phyloP scores from a whole-genome alignment of 2,113 vertebrate species.

The Bostrychus sinensis region DNA sequence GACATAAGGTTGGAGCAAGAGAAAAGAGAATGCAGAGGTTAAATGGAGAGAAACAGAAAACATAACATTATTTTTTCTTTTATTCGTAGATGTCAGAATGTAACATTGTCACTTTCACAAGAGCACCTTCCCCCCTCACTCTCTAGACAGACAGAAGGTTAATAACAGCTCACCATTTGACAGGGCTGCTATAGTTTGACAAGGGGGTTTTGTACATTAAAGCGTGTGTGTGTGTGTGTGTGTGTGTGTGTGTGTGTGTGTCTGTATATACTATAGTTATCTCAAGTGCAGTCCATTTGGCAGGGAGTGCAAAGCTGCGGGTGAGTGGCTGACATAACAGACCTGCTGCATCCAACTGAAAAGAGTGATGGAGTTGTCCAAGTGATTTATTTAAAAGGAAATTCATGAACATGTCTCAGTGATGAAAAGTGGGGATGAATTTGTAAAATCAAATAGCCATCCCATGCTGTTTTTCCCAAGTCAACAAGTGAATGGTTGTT shows the following conservation, averaged over 20 bases:
- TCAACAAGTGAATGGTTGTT: background rate
- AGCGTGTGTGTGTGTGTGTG: constrained; percentile 22
- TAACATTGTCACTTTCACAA: constrained; percentile 16
- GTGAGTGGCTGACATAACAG: constrained; percentile 34
- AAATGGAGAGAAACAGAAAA: background rate
- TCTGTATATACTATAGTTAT: constrained; percentile 34
- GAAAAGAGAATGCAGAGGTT: background rate
- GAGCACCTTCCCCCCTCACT: constrained; percentile 39
- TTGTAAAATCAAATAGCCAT: background rate
- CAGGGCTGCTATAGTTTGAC: constrained; percentile 52
- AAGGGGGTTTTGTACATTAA: constrained; percentile 35
- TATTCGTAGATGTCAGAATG: background rate
- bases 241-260: constrained; percentile 15
- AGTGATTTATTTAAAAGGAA: background rate
- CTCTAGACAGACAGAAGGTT: constrained; percentile 45
- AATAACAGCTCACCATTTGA: constrained; percentile 60
- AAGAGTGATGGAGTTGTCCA: background rate
- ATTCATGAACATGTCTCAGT: background rate
- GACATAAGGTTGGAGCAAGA: background rate
- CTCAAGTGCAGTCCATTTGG: constrained; percentile 16
- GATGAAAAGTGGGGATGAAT: background rate
- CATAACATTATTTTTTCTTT: too few species aligned
- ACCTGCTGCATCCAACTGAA: background rate
- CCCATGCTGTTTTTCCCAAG: background rate
- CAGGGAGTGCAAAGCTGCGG: background rate